Conservation (phyloP, 2,888 invertebrate genomes). For the Disparrhopalites patrizii region DNA sequence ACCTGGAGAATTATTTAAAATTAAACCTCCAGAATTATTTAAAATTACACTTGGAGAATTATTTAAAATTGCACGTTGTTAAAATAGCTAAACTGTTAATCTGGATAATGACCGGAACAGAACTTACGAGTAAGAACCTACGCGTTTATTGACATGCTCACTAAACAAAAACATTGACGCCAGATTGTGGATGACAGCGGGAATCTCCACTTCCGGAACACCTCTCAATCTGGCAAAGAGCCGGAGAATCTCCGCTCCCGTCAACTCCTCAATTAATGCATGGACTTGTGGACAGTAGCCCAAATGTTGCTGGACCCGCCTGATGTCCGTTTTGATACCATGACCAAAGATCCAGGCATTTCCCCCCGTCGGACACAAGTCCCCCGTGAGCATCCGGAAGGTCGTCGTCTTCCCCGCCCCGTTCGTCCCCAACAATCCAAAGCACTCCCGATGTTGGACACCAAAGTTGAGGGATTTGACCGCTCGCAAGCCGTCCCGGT, state of each 20-base stretch:
- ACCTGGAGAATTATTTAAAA: neutral
- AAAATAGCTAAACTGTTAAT: no score
- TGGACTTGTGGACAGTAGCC: slow-evolving; percentile 64
- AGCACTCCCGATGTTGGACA: slow-evolving; percentile 70
- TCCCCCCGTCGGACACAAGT: slow-evolving; percentile 66
- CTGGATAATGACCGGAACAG: no score
- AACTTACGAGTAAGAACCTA: slow-evolving; percentile 35
- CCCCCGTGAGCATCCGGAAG: slow-evolving; percentile 85
- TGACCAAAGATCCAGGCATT: slow-evolving; percentile 61
- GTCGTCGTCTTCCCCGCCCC: slow-evolving; percentile 85
- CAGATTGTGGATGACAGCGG: slow-evolving; percentile 53
- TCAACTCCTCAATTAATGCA: slow-evolving; percentile 51
- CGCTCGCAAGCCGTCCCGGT: slow-evolving; percentile 67
- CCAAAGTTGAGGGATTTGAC: slow-evolving; percentile 72
- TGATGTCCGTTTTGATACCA: slow-evolving; percentile 51
- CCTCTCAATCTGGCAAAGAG: slow-evolving; percentile 66
- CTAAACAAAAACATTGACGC: slow-evolving; percentile 61
- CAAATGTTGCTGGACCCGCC: slow-evolving; percentile 50
- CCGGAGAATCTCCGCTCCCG: slow-evolving; percentile 74
- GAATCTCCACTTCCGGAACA: slow-evolving; percentile 52
- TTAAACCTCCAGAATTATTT: neutral
- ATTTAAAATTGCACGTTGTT: no score
- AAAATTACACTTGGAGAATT: no score
- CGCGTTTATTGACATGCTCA: slow-evolving; percentile 60
- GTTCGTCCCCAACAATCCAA: slow-evolving; percentile 77